Conservation (phyloP, 2,888 invertebrate species). For the Eupelmus urozonus region DNA sequence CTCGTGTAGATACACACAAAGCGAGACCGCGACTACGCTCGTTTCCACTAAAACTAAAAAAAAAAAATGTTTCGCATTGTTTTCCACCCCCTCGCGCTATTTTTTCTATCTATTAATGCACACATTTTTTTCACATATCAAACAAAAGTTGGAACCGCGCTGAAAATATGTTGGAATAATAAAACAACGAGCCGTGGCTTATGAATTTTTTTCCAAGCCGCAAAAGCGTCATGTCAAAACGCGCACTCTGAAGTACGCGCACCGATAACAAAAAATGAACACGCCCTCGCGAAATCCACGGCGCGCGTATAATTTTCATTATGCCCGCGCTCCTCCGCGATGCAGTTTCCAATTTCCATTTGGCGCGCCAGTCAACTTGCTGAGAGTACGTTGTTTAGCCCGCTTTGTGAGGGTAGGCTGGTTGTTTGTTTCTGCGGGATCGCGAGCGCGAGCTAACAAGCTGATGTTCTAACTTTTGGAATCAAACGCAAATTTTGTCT, state of each 20-base stretch:
- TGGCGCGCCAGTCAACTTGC: background rate
- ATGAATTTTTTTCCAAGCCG: slow-evolving; percentile 41
- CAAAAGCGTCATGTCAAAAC: slow-evolving; percentile 36
- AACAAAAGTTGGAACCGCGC: slow-evolving; percentile 14
- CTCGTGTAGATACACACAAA: no score
- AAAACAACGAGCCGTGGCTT: slow-evolving; percentile 20
- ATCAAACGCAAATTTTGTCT: slow-evolving; percentile 17
- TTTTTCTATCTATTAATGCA: slow-evolving; percentile 21
- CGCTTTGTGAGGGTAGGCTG: no score
- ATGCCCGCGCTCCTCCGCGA: background rate
- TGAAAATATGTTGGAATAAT: slow-evolving; percentile 39
- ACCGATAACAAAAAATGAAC: slow-evolving; percentile 32
- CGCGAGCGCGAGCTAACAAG: slow-evolving; percentile 8
- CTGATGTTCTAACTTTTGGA: slow-evolving; percentile 13
- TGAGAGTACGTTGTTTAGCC: background rate
- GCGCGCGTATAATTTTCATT: slow-evolving; percentile 38
- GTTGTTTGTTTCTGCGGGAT: background rate
- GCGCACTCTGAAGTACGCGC: slow-evolving; percentile 21
- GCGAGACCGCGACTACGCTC: background rate
- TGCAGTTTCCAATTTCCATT: slow-evolving; percentile 39
- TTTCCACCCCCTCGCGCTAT: no score
- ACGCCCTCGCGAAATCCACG: background rate
- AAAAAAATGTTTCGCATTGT: slow-evolving; percentile 1
- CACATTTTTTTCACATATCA: slow-evolving; percentile 23
- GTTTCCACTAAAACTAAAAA: slow-evolving; percentile 11